These are phyloP conservation scores for Eulemur mongoz DNA, from an alignment of 2,797 vertebrate genomes.

Conservation along the genomic window DNA sequence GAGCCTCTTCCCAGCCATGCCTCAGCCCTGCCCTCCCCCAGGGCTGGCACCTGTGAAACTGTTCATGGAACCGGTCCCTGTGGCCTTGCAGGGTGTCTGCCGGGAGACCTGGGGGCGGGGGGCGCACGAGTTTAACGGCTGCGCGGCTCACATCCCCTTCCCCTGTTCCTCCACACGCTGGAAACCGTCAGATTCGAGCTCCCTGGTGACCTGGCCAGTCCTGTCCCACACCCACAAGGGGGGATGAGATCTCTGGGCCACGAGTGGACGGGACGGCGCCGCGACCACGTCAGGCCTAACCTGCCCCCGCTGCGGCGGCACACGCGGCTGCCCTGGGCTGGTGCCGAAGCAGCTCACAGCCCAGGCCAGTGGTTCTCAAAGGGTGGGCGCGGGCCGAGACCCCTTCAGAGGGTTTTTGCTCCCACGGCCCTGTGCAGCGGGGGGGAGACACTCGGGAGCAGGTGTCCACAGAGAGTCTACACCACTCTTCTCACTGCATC, in stretches of 20 bases:
- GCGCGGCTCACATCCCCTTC: background rate
- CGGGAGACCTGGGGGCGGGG: conserved; percentile 89
- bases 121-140: too few species aligned
- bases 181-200: accelerated
- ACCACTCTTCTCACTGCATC: accelerated
- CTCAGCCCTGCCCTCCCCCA: accelerated
- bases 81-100: conserved; percentile 97
- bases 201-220: accelerated
- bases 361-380: accelerated
- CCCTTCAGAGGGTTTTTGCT: background rate
- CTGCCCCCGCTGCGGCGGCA: accelerated
- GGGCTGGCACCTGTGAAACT: conserved; percentile 93
- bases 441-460: accelerated
- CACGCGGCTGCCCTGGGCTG: accelerated
- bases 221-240: background rate
- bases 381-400: accelerated
- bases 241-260: too few species aligned
- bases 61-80: conserved; percentile 96
- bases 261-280: accelerated
- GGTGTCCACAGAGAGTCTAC: background rate
- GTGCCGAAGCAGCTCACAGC: accelerated
- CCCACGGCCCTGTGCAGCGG: background rate
- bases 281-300: background rate
- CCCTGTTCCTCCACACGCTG: background rate
- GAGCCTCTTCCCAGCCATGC: accelerated